phyloP scores from a whole-genome alignment of 2,113 vertebrate species.

The Zosterops hypoxanthus region DNA sequence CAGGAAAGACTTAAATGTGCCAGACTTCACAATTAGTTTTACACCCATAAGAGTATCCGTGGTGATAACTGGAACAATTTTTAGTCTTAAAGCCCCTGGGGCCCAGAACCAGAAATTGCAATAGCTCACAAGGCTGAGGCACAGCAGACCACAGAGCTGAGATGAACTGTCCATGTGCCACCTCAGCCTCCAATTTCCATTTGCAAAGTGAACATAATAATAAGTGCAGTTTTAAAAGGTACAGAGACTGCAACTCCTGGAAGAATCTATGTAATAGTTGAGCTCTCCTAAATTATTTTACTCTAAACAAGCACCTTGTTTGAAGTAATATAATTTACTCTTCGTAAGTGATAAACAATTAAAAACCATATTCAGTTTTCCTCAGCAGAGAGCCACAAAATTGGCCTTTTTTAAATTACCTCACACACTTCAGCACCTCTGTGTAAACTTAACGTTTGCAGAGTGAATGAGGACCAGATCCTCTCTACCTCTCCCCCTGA shows the following conservation, averaged over 20 bases:
- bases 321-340: background rate
- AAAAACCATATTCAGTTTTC: background rate
- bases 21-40: background rate
- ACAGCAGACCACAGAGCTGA: background rate
- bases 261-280: background rate
- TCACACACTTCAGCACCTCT: background rate
- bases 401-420: background rate
- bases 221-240: background rate
- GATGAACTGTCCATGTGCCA: background rate
- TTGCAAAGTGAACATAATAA: background rate
- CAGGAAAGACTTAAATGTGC: background rate
- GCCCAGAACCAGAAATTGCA: background rate
- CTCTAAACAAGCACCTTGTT: background rate
- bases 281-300: background rate
- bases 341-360: background rate
- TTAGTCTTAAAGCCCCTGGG: background rate
- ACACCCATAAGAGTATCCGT: background rate
- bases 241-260: background rate
- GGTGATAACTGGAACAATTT: background rate
- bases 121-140: background rate
- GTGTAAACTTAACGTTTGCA: background rate
- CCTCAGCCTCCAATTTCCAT: background rate
- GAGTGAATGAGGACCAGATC: background rate
- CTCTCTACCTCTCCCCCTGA: background rate
- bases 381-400: background rate